Percentiles rank a stretch among this genome's conserved stretches.
phyloP scores from a whole-genome alignment of 2,113 vertebrate genomes.

The Cyprinodon variegatus region DNA sequence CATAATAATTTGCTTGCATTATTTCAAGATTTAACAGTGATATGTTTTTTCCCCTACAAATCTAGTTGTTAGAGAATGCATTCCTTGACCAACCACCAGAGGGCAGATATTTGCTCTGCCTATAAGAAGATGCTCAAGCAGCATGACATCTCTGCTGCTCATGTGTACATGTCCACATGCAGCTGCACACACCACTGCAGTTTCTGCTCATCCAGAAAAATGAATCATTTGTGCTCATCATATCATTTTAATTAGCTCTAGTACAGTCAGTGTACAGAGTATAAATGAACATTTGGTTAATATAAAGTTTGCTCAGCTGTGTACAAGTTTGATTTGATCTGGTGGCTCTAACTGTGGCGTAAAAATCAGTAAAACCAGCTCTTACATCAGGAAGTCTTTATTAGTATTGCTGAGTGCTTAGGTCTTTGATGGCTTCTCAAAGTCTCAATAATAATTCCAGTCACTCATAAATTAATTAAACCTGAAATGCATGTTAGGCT shows the following conservation, averaged over 20 bases:
- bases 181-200: conserved; percentile 11
- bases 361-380: conserved; percentile 25
- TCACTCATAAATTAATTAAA: conserved; percentile 54
- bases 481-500: conserved; percentile 35
- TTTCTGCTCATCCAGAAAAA: conserved; percentile 9
- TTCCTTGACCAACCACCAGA: conserved; percentile 59
- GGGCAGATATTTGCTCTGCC: conserved; percentile 52
- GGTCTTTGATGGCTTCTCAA: conserved; percentile 44
- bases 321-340: conserved; percentile 15
- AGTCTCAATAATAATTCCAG: conserved; percentile 41
- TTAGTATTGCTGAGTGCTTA: conserved; percentile 17
- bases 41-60: background rate
- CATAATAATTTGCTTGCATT: background rate
- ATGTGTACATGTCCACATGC: conserved; percentile 18
- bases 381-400: conserved; percentile 14
- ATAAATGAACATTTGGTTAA: conserved; percentile 11
- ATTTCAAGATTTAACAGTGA: background rate
- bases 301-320: conserved; percentile 16
- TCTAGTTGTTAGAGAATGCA: background rate
- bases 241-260: conserved; percentile 10
- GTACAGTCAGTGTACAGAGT: conserved; percentile 1
- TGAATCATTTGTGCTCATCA: conserved; percentile 8
- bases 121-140: conserved; percentile 15
- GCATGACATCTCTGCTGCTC: conserved; percentile 20
- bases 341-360: background rate